Conservation (phyloP, 2,113 vertebrate species). For the Gnathonemus echidnorhynchus region DNA sequence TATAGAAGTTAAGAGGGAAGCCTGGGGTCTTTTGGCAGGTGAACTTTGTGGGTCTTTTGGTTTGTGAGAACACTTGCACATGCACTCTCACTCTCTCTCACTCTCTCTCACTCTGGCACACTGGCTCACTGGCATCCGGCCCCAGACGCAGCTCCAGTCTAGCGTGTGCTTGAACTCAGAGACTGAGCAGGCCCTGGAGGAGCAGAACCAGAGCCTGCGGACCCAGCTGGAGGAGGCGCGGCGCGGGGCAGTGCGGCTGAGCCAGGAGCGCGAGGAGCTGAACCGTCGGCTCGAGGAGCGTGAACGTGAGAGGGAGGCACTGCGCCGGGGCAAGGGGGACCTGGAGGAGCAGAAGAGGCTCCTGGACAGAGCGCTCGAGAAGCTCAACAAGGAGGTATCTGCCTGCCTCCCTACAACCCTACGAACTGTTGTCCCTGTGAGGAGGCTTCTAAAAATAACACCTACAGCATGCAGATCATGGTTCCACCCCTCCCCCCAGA, state of each 20-base stretch:
- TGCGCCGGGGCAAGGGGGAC: constrained; percentile 65
- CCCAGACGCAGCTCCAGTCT: constrained; percentile 48
- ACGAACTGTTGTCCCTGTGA: neutral
- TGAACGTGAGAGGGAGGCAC: constrained; percentile 70
- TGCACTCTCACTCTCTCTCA: neutral
- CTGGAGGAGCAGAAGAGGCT: constrained; percentile 87
- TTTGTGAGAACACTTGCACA: too few relatives aligned
- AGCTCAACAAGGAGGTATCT: constrained; percentile 64
- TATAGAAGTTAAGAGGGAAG: neutral
- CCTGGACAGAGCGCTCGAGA: constrained; percentile 67
- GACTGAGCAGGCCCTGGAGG: constrained; percentile 56
- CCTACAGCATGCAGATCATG: neutral
- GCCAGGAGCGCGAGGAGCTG: constrained; percentile 73
- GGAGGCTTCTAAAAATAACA: neutral
- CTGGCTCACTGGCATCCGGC: neutral
- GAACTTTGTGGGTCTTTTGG: neutral
- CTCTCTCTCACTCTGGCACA: neutral
- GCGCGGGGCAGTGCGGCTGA: constrained; percentile 48
- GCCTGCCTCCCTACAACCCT: neutral
- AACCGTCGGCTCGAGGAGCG: constrained; percentile 67
- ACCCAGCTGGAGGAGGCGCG: constrained; percentile 70
- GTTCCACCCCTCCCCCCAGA: constrained; percentile 47
- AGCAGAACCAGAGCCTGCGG: constrained; percentile 70
- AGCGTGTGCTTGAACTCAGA: constrained; percentile 29
- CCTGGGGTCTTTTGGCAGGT: neutral